Percentiles rank a stretch among this genome's conserved stretches.
These are phyloP conservation scores for Dipodomys ordii DNA, from an alignment of 2,113 vertebrate species.

Conservation along the genomic window DNA sequence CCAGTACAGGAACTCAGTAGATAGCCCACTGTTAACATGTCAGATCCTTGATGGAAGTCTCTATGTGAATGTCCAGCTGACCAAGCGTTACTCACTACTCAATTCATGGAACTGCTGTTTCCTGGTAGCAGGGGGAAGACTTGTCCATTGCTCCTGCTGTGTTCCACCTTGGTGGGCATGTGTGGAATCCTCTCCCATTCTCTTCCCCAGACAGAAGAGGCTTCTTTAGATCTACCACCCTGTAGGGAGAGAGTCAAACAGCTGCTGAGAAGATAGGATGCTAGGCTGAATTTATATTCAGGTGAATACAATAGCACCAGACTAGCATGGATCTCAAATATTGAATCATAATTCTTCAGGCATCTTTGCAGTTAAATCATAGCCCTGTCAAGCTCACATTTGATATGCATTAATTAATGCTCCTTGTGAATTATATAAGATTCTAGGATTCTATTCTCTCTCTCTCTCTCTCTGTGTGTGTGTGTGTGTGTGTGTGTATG, in stretches of 20 bases:
- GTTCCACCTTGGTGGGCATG: conserved; percentile 76
- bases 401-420: conserved; percentile 87
- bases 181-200: neutral
- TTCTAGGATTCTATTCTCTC: too few species aligned
- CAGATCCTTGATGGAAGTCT: neutral
- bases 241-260: conserved; percentile 73
- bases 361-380: conserved; percentile 86
- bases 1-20: neutral
- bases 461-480: neutral
- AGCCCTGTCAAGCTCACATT: conserved; percentile 85
- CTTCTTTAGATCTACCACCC: conserved; percentile 68
- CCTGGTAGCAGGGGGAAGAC: neutral
- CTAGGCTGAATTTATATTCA: conserved; percentile 58
- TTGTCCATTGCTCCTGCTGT: neutral
- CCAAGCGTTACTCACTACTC: neutral
- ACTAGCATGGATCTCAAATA: conserved; percentile 84
- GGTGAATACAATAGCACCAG: conserved; percentile 81
- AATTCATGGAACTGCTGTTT: neutral
- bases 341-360: conserved; percentile 85
- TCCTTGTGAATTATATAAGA: conserved; percentile 68
- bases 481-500: conserved; percentile 6
- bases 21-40: neutral
- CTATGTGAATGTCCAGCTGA: neutral
- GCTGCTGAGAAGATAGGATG: conserved; percentile 67
- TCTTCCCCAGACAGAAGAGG: conserved; percentile 34